These are phyloP conservation scores for Bubo scandiacus DNA, from an alignment of 2,113 vertebrate species.

Conservation along the genomic window DNA sequence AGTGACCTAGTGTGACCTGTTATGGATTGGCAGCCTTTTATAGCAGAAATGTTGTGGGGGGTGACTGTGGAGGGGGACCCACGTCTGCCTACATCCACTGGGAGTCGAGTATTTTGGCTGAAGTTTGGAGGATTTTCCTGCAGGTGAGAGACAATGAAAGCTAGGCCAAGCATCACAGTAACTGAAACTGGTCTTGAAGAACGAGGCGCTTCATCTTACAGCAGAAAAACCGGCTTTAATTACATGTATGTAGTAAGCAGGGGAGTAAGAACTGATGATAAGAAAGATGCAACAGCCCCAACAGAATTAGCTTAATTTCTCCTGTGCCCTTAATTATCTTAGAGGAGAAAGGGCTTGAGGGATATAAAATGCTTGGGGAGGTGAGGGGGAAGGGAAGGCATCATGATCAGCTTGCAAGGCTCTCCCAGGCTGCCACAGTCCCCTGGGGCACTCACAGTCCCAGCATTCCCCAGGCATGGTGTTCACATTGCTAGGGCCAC, in stretches of 20 bases:
- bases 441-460: neutral
- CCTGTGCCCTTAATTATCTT: slow-evolving; percentile 22
- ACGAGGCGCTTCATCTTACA: neutral
- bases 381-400: neutral
- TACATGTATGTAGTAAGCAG: neutral
- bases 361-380: neutral
- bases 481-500: neutral
- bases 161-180: neutral
- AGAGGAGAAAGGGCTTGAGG: neutral
- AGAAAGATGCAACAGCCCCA: neutral
- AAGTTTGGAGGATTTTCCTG: neutral
- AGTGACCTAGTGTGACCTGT: neutral
- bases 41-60: fast-evolving
- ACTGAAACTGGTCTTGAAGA: neutral
- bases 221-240: slow-evolving; percentile 38
- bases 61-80: neutral
- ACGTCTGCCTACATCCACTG: neutral
- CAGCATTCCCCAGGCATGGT: neutral
- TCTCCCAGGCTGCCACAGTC: neutral
- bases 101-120: neutral
- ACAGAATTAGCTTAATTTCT: slow-evolving; percentile 39
- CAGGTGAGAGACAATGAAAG: neutral
- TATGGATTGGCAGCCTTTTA: fast-evolving
- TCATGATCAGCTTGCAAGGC: neutral
- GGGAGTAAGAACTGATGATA: neutral